Evolutionary conservation across 1,140 invertebrate genomes (phyloP).

Genomic region (Heterodera schachtii): DNA sequence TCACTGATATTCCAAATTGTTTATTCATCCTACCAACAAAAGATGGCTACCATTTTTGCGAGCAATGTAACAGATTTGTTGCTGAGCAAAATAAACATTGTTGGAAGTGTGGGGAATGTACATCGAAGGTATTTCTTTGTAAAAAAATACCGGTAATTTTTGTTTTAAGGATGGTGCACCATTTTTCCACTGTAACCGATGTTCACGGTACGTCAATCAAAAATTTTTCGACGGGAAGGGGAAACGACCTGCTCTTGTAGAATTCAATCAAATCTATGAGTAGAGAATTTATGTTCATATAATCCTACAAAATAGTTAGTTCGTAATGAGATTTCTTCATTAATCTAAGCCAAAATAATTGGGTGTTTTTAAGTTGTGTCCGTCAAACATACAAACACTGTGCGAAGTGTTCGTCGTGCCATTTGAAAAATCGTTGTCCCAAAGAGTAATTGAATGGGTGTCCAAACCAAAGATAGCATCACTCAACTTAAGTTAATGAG

Average conservation of each 20-base stretch:
- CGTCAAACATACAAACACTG: conserved; percentile 28
- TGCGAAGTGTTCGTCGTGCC: conserved; percentile 18
- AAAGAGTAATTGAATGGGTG: not conserved
- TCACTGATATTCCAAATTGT: conserved; percentile 41
- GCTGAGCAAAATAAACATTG: conserved; percentile 35
- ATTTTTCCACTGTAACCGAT: conserved; percentile 24
- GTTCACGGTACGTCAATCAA: not conserved
- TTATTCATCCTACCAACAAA: conserved; percentile 29
- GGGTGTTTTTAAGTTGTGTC: conserved; percentile 18
- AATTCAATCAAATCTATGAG: too few relatives aligned
- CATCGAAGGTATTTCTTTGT: conserved; percentile 24
- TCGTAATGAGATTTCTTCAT: too few relatives aligned
- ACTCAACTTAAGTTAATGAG: too few relatives aligned
- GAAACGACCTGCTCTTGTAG: too few relatives aligned
- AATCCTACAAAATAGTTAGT: too few relatives aligned
- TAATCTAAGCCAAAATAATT: too few relatives aligned
- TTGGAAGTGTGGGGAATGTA: conserved; percentile 34
- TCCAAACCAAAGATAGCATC: too few relatives aligned
- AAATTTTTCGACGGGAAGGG: too few relatives aligned
- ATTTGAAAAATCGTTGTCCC: conserved; percentile 23
- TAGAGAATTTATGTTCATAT: too few relatives aligned
- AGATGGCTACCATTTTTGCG: conserved; percentile 35
- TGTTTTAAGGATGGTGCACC: conserved; percentile 28
- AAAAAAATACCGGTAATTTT: conserved; percentile 11
- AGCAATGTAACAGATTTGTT: conserved; percentile 31